phyloP scores from a whole-genome alignment of 2,113 vertebrate species.

The Gavialis gangeticus region DNA sequence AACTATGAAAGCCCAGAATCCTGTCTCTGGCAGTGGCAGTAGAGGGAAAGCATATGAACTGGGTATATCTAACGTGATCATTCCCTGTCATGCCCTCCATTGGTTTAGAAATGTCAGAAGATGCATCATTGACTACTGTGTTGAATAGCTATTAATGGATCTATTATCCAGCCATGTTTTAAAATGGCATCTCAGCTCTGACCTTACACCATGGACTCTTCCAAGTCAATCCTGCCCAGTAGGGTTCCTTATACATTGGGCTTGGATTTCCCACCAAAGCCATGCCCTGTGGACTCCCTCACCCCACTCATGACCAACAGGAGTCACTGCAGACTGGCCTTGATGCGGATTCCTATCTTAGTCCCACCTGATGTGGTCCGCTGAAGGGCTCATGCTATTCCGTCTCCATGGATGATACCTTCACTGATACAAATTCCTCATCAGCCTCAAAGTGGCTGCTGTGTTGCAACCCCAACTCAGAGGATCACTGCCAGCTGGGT shows the following conservation, averaged over 20 bases:
- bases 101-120: no score
- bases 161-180: neutral
- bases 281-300: rapidly evolving
- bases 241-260: neutral
- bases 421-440: neutral
- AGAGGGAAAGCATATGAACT: no score
- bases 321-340: neutral
- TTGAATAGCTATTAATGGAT: no score
- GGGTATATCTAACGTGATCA: no score
- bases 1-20: no score
- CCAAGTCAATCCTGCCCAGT: rapidly evolving
- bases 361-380: rapidly evolving
- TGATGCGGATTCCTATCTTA: rapidly evolving
- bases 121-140: no score
- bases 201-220: rapidly evolving
- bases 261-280: neutral
- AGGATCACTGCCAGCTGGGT: rapidly evolving
- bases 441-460: neutral
- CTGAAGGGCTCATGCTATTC: neutral
- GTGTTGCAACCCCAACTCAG: neutral
- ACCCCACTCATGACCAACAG: neutral
- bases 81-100: no score
- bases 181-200: neutral
- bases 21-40: no score
- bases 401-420: neutral